Evolutionary conservation across 2,888 invertebrate genomes (phyloP).

Genomic region (Agriotes lineatus): DNA sequence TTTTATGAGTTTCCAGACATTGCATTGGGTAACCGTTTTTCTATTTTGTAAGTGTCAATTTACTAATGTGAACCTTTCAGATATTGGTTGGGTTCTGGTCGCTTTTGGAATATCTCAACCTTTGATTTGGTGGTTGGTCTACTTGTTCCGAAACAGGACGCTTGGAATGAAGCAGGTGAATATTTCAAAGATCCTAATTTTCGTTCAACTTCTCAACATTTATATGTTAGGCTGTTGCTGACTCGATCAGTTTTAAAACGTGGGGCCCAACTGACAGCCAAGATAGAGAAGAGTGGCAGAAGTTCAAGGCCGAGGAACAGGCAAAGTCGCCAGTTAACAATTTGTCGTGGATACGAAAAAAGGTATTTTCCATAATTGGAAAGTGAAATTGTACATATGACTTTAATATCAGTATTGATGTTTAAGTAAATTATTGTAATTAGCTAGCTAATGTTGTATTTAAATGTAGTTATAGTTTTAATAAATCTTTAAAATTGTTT

Average conservation of each 20-base stretch:
- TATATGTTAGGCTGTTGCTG: background rate
- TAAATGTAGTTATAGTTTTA: no score
- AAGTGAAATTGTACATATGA: background rate
- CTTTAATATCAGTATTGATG: no score
- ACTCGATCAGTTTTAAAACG: constrained; percentile 21
- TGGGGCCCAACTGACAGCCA: constrained; percentile 47
- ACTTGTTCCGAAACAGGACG: constrained; percentile 39
- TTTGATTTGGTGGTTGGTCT: constrained; percentile 44
- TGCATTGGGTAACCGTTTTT: constrained; percentile 70
- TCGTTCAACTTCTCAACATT: no score
- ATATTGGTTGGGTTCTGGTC: constrained; percentile 46
- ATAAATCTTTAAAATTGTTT: no score
- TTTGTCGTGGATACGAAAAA: background rate
- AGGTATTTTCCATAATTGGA: constrained; percentile 1
- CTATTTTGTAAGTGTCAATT: background rate
- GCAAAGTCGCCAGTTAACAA: constrained; percentile 1
- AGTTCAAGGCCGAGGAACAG: constrained; percentile 45
- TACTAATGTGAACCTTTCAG: constrained; percentile 17
- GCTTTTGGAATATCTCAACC: constrained; percentile 43
- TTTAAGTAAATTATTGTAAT: no score
- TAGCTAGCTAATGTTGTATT: no score
- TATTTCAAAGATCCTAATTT: no score
- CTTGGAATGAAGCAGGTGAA: background rate
- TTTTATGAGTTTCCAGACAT: constrained; percentile 71
- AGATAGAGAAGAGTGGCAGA: constrained; percentile 46